Conservation (phyloP, 2,797 vertebrate genomes). For the Euthynnus affinis region DNA sequence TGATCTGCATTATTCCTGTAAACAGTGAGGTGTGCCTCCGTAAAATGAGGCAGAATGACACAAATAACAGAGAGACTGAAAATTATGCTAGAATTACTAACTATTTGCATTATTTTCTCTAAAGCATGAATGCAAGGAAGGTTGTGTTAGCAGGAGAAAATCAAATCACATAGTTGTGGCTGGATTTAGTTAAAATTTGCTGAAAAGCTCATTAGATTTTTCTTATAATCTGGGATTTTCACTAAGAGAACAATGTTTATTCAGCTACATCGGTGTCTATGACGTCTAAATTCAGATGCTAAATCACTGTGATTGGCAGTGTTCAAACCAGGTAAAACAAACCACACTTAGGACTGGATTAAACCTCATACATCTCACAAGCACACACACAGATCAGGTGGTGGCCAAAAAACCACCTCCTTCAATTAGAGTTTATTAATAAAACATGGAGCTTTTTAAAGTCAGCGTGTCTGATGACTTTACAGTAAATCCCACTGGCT, state of each 20-base stretch:
- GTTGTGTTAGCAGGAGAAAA: too few species aligned
- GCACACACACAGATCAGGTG: background rate
- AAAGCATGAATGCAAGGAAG: too few species aligned
- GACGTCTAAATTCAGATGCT: background rate
- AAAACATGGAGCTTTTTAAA: conserved; percentile 31
- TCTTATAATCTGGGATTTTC: background rate
- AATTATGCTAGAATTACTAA: too few species aligned
- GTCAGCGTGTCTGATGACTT: conserved; percentile 3
- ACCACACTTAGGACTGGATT: background rate
- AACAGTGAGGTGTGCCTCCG: too few species aligned
- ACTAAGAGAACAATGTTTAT: background rate
- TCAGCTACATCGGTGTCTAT: background rate
- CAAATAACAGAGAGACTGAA: too few species aligned
- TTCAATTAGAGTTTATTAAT: conserved; percentile 26
- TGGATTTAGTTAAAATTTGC: too few species aligned
- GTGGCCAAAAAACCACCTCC: background rate
- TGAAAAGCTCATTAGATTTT: background rate
- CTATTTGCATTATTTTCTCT: too few species aligned
- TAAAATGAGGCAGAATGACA: too few species aligned
- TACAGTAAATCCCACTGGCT: conserved; percentile 5
- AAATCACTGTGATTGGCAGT: background rate
- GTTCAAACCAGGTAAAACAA: conserved; percentile 3
- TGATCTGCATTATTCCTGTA: too few species aligned
- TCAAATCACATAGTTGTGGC: too few species aligned
- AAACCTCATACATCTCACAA: background rate